Conservation (phyloP, 2,113 vertebrate genomes). For the Neodontobutis hainanensis region DNA sequence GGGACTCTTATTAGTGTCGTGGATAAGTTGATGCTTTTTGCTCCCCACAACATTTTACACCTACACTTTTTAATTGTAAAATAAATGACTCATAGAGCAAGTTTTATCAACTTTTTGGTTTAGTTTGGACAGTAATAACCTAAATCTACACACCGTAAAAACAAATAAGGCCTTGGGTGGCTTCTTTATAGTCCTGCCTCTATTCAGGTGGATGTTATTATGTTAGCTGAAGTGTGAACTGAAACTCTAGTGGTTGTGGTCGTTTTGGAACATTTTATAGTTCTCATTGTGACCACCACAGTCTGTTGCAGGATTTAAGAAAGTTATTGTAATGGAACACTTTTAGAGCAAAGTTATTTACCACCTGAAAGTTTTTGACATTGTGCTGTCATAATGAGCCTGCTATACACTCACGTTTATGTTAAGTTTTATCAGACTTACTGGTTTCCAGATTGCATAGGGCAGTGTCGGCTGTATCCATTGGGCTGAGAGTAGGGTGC, state of each 20-base stretch:
- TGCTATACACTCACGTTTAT: not conserved
- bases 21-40: too few relatives aligned
- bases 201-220: not conserved
- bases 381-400: too few relatives aligned
- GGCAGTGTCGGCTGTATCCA: constrained; percentile 75
- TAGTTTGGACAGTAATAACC: not conserved
- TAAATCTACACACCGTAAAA: not conserved
- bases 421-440: constrained; percentile 58
- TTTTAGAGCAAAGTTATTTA: not conserved
- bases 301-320: not conserved
- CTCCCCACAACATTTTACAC: too few relatives aligned
- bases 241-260: constrained; percentile 13
- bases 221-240: constrained; percentile 12
- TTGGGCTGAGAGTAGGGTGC: constrained; percentile 66
- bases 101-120: too few relatives aligned
- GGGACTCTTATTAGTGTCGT: too few relatives aligned
- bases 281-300: not conserved
- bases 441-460: constrained; percentile 83
- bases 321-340: not conserved
- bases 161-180: not conserved
- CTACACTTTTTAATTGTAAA: too few relatives aligned
- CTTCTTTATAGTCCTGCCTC: not conserved
- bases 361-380: not conserved
- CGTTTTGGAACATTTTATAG: not conserved
- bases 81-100: too few relatives aligned